Conservation (phyloP, 2,888 invertebrate species). For the Epinotia brunnichana region DNA sequence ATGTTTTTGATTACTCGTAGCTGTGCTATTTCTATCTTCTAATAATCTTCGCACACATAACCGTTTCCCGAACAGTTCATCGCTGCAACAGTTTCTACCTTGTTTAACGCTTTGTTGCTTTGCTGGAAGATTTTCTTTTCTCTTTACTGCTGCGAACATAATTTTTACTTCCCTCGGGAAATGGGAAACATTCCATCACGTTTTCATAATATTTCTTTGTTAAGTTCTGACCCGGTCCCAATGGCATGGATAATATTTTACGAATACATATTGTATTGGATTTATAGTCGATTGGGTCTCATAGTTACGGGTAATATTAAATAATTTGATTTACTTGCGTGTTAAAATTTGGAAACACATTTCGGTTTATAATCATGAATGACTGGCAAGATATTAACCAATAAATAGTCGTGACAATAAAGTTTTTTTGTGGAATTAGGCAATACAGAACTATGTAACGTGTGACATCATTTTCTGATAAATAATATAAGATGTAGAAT, state of each 20-base stretch:
- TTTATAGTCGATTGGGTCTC: neutral
- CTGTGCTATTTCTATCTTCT: neutral
- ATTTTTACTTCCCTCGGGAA: conserved; percentile 32
- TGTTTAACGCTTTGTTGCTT: conserved; percentile 27
- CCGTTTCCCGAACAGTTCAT: neutral
- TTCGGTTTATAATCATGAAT: neutral
- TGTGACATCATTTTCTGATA: too few relatives aligned
- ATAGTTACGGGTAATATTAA: neutral
- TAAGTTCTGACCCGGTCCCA: conserved; percentile 17
- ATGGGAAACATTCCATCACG: conserved; percentile 17
- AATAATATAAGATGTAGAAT: too few relatives aligned
- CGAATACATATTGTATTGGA: conserved; percentile 12
- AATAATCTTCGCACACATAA: neutral
- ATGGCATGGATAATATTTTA: conserved; percentile 17
- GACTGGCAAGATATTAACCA: neutral
- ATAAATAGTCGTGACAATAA: neutral
- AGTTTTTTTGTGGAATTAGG: neutral
- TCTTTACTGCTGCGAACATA: conserved; percentile 8
- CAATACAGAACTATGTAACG: neutral
- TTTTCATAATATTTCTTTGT: conserved; percentile 36
- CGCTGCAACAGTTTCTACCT: neutral
- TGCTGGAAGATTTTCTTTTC: conserved; percentile 17
- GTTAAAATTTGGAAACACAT: neutral
- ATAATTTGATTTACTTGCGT: neutral
- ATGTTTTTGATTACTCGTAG: neutral